phyloP scores from a whole-genome alignment of 1,140 invertebrate species.

The Linepithema humile region DNA sequence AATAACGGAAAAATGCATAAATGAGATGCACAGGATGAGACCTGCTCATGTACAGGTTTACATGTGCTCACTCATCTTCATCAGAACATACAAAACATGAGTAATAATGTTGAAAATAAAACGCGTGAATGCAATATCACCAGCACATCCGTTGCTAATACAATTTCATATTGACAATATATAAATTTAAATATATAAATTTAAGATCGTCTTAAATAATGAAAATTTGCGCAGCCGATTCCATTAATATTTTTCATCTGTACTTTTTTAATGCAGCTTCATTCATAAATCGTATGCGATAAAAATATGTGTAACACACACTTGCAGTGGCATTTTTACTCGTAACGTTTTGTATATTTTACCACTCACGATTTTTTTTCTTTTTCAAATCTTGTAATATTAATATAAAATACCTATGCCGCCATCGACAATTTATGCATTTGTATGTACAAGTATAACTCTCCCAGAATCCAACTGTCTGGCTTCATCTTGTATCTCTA shows the following conservation, averaged over 20 bases:
- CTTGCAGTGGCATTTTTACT: conserved; percentile 63
- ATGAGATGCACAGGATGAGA: conserved; percentile 74
- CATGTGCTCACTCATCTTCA: conserved; percentile 21
- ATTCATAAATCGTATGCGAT: conserved; percentile 41
- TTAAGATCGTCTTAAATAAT: conserved; percentile 13
- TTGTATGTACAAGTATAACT: conserved; percentile 81
- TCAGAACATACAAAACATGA: conserved; percentile 57
- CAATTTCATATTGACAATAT: neutral
- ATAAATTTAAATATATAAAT: neutral
- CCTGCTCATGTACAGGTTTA: neutral
- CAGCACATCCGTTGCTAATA: neutral
- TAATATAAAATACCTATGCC: conserved; percentile 78
- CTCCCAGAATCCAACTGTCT: conserved; percentile 72
- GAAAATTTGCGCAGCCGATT: neutral
- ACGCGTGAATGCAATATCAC: conserved; percentile 32
- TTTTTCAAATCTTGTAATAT: conserved; percentile 63
- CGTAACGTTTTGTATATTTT: conserved; percentile 71
- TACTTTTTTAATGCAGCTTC: neutral
- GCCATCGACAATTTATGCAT: conserved; percentile 76
- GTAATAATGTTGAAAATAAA: conserved; percentile 44
- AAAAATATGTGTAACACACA: conserved; percentile 47
- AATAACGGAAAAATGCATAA: conserved; percentile 81
- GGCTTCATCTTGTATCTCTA: conserved; percentile 72
- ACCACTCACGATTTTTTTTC: conserved; percentile 77
- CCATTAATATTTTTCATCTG: neutral